Percentiles rank a stretch among this genome's conserved stretches.
Evolutionary conservation across 2,797 vertebrate genomes (phyloP).

Genomic region (Periophthalmus magnuspinnatus): DNA sequence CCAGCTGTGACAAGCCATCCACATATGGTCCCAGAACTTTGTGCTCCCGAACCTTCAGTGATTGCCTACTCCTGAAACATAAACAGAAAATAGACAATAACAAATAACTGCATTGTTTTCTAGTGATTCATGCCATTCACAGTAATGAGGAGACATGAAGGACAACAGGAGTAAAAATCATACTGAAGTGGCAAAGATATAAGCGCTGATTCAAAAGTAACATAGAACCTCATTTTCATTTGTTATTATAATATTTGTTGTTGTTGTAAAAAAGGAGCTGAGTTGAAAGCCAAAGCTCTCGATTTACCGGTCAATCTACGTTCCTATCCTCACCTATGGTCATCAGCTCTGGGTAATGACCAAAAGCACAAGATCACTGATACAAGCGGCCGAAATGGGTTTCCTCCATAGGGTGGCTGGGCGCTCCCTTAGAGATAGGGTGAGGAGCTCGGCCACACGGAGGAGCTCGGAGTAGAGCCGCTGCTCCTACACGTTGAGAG

Average conservation of each 20-base stretch:
- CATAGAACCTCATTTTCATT: not conserved
- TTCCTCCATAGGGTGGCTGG: too few relatives aligned
- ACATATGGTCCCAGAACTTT: conserved; percentile 97
- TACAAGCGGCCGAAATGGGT: too few relatives aligned
- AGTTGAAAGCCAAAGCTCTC: too few relatives aligned
- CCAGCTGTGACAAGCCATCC: conserved; percentile 95
- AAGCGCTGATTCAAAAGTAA: not conserved
- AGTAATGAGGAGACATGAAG: not conserved
- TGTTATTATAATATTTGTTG: not conserved
- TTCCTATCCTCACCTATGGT: too few relatives aligned
- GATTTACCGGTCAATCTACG: too few relatives aligned
- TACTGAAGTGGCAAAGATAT: not conserved
- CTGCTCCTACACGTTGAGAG: too few relatives aligned
- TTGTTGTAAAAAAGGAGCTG: too few relatives aligned
- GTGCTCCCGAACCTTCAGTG: conserved; percentile 97
- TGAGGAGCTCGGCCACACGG: too few relatives aligned
- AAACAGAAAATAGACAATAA: conserved; percentile 11
- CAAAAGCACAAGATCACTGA: too few relatives aligned
- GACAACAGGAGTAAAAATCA: not conserved
- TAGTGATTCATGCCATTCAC: not conserved
- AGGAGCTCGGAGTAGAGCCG: too few relatives aligned
- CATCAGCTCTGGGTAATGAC: too few relatives aligned
- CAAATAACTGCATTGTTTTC: not conserved
- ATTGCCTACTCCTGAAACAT: conserved; percentile 85
- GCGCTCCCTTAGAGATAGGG: too few relatives aligned